Percentiles rank a stretch among this genome's conserved stretches.
Conservation (phyloP, 2,888 invertebrate species). For the Noctuana brunneofusca region DNA sequence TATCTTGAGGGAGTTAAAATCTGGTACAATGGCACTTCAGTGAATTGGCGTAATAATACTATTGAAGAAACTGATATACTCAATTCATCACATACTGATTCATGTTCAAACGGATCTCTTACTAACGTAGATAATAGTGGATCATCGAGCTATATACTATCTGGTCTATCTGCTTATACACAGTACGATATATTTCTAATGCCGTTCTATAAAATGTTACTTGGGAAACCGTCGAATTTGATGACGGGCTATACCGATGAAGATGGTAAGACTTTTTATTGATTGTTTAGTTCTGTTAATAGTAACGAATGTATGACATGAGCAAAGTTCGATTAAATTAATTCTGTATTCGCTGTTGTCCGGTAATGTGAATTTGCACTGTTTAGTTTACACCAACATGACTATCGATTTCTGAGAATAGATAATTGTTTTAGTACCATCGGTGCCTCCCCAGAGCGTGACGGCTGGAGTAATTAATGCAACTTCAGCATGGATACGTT, state of each 20-base stretch:
- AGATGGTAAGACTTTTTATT: slow-evolving; percentile 82
- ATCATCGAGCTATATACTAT: slow-evolving; percentile 88
- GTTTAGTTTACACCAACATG: slow-evolving; percentile 10
- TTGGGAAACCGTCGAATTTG: slow-evolving; percentile 96
- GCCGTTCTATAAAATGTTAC: slow-evolving; percentile 93
- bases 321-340: not conserved
- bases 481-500: slow-evolving; percentile 90
- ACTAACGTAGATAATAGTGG: slow-evolving; percentile 87
- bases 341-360: not conserved
- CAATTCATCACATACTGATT: slow-evolving; percentile 58
- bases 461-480: slow-evolving; percentile 91
- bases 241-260: slow-evolving; percentile 92
- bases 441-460: slow-evolving; percentile 90
- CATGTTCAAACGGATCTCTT: slow-evolving; percentile 84
- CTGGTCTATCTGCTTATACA: slow-evolving; percentile 91
- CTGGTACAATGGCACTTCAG: slow-evolving; percentile 76
- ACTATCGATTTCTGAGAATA: slow-evolving; percentile 33
- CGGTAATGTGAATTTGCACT: not conserved
- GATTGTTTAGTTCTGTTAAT: not conserved
- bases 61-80: slow-evolving; percentile 60
- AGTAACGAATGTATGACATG: not conserved
- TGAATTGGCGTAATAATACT: slow-evolving; percentile 73
- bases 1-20: slow-evolving; percentile 88
- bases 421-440: slow-evolving; percentile 84
- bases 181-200: slow-evolving; percentile 96